phyloP scores from a whole-genome alignment of 2,113 vertebrate genomes.

The Isurus oxyrinchus region DNA sequence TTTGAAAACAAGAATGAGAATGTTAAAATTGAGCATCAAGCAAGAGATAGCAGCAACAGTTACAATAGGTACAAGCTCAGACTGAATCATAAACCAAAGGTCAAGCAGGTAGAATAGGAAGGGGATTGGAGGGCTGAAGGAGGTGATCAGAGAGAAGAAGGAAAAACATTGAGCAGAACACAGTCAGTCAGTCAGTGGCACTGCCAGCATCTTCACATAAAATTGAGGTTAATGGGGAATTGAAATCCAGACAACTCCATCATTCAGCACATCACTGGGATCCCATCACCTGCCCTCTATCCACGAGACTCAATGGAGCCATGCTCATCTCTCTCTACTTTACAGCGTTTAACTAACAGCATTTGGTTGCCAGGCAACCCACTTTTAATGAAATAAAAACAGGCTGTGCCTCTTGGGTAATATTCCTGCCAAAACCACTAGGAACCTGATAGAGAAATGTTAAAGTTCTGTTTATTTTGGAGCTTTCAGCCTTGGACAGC shows the following conservation, averaged over 20 bases:
- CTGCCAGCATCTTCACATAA: not conserved
- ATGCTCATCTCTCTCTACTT: not conserved
- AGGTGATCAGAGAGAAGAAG: not conserved
- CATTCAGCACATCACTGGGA: not conserved
- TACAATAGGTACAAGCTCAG: not conserved
- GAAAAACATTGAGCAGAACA: not conserved
- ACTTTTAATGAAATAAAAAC: conserved; percentile 18
- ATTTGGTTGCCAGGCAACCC: conserved; percentile 7
- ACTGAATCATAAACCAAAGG: not conserved
- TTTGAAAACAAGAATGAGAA: not conserved
- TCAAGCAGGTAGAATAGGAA: not conserved
- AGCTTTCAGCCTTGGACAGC: not conserved
- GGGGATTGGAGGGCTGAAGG: not conserved
- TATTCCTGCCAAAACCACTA: not conserved
- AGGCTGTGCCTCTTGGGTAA: not conserved
- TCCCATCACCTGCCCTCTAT: not conserved
- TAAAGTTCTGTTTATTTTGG: not conserved
- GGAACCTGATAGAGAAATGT: not conserved
- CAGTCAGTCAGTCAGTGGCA: not conserved
- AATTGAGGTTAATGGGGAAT: not conserved
- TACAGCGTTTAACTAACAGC: not conserved
- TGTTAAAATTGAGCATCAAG: not conserved
- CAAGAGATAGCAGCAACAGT: not conserved
- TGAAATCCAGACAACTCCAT: not conserved
- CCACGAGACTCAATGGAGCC: no score